Conservation (phyloP, 2,888 invertebrate species). For the Gymnosoma rotundatum region DNA sequence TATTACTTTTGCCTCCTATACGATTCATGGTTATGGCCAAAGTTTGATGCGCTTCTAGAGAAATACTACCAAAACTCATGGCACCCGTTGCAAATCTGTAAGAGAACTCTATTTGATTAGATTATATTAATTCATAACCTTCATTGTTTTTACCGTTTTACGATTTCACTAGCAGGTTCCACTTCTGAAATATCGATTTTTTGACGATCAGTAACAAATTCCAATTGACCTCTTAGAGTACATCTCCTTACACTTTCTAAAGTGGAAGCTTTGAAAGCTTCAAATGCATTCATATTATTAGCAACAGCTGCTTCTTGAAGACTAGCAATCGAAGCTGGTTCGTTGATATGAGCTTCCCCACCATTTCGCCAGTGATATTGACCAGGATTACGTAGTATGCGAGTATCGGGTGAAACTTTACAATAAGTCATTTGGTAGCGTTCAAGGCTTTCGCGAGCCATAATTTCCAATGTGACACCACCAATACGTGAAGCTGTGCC, state of each 20-base stretch:
- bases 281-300: constrained; percentile 92
- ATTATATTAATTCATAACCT: background rate
- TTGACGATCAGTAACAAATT: constrained; percentile 89
- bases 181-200: constrained; percentile 93
- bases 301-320: constrained; percentile 92
- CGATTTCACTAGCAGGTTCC: constrained; percentile 96
- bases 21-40: constrained; percentile 98
- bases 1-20: constrained; percentile 98
- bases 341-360: constrained; percentile 99
- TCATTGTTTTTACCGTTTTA: constrained; percentile 89
- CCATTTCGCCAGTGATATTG: constrained; percentile 98
- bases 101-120: background rate
- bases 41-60: constrained; percentile 96
- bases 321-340: constrained; percentile 90
- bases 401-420: constrained; percentile 85
- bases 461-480: constrained; percentile 94
- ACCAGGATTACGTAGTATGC: constrained; percentile 91
- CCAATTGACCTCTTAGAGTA: constrained; percentile 96
- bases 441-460: constrained; percentile 93
- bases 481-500: constrained; percentile 88
- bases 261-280: constrained; percentile 92
- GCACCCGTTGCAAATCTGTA: constrained; percentile 86
- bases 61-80: constrained; percentile 98
- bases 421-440: constrained; percentile 89
- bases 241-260: constrained; percentile 92